Evolutionary conservation across 37 sponge, comb jelly and placozoan genomes (phyloP), one percentile per base, ranked within the genome.

Genomic region (Cladorhizidae sp.): DNA sequence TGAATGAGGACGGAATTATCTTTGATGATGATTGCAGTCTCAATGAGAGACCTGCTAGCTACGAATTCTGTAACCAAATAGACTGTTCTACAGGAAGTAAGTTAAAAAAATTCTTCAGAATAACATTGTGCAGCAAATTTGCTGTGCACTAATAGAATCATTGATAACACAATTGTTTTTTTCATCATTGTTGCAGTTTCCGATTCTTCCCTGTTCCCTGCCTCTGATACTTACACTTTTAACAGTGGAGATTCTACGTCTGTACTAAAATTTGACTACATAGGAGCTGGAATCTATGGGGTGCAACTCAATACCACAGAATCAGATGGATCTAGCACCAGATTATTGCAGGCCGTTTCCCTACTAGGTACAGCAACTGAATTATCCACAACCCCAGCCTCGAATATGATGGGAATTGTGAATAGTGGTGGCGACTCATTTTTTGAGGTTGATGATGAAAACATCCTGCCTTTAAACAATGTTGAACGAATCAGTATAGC

Each of bases 31-130:
- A 31, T 23, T 72, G 73, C 51, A 58, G 36, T 29, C 20, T 3
- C 32, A 7, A 59, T 1, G 55, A n/a, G 36, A 57, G n/a, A 39
- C 82, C 82, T 29, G 32, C 25, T 6, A 61, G 59, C 63, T 63
- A 62, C 32, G 50, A 73, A 42, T 72, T 43, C 64, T 81, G 82
- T 57, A 57, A 31, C 33, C 73, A 62, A 38, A 54, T 55, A 1
- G 71, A 80, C 41, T 80, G 80, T 32, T 20, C 15, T 20, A 80
- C 80, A 31, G 33, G 32, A 32, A 36, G 77, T 76, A 31, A 59
- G 38, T 31, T 40, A 29, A 7, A 29, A 9, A 28, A 65, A 31
- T 14, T 32, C 5, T 5, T 45, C 49, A 12, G 9, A 45, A 49
- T 43, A 72, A 72, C 2, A n/a, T 49, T 45, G 6, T 32, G 12